Conservation (phyloP, 2,113 vertebrate species). For the Hepsetus odoe region DNA sequence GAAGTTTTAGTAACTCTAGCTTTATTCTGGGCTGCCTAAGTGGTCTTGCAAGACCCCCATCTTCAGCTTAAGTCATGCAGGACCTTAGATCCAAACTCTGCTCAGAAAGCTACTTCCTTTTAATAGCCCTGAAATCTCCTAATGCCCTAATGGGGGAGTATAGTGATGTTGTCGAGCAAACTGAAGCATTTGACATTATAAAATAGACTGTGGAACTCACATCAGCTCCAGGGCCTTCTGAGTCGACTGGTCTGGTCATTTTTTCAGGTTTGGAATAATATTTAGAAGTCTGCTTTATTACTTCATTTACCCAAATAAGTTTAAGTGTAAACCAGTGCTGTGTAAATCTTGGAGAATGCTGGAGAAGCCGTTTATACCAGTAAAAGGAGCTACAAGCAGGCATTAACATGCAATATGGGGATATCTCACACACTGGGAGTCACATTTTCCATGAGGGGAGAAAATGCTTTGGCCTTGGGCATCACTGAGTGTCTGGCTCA, state of each 20-base stretch:
- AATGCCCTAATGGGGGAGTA: constrained; percentile 9
- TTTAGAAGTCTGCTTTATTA: background rate
- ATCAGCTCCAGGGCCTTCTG: constrained; percentile 14
- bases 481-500: constrained; percentile 75
- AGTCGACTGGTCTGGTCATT: background rate
- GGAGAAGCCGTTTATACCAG: constrained; percentile 62
- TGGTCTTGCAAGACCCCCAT: constrained; percentile 60
- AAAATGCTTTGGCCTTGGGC: constrained; percentile 71
- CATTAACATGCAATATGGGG: constrained; percentile 76
- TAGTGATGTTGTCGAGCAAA: constrained; percentile 45
- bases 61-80: constrained; percentile 71
- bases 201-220: constrained; percentile 20
- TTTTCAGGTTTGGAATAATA: background rate
- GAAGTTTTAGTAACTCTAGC: constrained; percentile 34
- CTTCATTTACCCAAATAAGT: constrained; percentile 5
- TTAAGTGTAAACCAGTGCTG: background rate
- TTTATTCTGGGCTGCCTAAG: constrained; percentile 62
- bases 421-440: constrained; percentile 72
- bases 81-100: constrained; percentile 73
- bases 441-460: constrained; percentile 78
- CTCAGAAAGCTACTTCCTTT: constrained; percentile 66
- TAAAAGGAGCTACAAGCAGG: constrained; percentile 69
- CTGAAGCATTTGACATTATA: constrained; percentile 8
- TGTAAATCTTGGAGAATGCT: constrained; percentile 36
- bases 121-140: constrained; percentile 11